These are phyloP conservation scores for Acanthurus leucopareius DNA, from an alignment of 2,797 vertebrate species.

Conservation along the genomic window DNA sequence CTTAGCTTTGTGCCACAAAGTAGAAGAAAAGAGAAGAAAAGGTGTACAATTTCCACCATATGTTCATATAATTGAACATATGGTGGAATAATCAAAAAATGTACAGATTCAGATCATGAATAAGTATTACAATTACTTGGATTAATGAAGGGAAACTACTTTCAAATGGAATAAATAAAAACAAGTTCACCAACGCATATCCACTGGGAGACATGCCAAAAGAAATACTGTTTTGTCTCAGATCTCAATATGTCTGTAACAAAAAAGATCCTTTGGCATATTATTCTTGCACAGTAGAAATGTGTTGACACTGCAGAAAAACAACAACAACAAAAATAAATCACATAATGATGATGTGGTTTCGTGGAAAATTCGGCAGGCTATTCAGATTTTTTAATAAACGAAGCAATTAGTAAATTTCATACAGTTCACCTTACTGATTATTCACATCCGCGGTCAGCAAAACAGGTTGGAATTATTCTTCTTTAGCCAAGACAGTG, in stretches of 20 bases:
- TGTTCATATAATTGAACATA: not conserved
- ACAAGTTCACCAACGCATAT: not conserved
- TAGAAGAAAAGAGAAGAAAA: not conserved
- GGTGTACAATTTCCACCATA: not conserved
- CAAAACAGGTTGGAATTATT: not conserved
- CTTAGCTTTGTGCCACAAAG: not conserved
- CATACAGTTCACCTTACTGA: not conserved
- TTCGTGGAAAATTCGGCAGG: not conserved
- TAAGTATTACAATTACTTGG: not conserved
- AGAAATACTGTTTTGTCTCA: not conserved
- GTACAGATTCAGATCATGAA: not conserved
- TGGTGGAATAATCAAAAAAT: too few species aligned
- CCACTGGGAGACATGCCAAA: not conserved
- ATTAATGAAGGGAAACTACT: not conserved
- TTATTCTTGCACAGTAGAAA: not conserved
- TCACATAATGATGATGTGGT: not conserved
- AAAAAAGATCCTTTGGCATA: not conserved
- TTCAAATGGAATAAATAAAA: not conserved
- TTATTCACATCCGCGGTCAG: not conserved
- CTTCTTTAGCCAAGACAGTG: not conserved
- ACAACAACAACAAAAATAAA: conserved; percentile 5
- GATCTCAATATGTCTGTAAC: not conserved
- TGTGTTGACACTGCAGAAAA: not conserved
- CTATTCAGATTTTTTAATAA: not conserved
- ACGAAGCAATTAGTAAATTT: not conserved